phyloP scores from a whole-genome alignment of 37 sponge, comb jelly and placozoan species.

The Spongilla lacustris region DNA sequence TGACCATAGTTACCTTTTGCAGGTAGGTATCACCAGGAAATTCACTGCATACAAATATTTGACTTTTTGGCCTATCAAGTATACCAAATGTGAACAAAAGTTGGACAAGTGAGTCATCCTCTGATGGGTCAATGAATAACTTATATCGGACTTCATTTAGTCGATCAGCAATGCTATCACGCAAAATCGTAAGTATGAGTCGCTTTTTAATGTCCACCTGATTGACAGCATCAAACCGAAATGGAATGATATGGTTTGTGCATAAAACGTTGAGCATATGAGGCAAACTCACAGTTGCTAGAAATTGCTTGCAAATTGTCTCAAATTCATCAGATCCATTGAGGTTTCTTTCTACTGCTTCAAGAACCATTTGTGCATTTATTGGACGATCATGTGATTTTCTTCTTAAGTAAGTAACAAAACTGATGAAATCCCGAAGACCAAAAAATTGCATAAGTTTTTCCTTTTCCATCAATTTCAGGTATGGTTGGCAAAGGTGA shows the following conservation, averaged over 20 bases:
- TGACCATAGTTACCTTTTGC: slow-evolving; percentile 45
- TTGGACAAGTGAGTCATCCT: slow-evolving; percentile 50
- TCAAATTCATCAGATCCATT: slow-evolving; percentile 37
- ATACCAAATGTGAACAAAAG: slow-evolving; percentile 49
- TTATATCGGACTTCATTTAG: slow-evolving; percentile 46
- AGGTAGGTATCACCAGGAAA: slow-evolving; percentile 38
- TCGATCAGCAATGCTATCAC: slow-evolving; percentile 42
- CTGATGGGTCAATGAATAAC: slow-evolving; percentile 57
- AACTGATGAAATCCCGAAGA: slow-evolving; percentile 70
- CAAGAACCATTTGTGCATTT: slow-evolving; percentile 16
- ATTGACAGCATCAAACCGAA: too few species aligned
- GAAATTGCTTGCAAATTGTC: background rate
- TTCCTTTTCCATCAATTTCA: background rate
- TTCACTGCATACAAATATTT: slow-evolving; percentile 34
- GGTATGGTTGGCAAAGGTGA: background rate
- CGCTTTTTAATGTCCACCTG: background rate
- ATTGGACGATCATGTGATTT: background rate
- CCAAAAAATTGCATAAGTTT: slow-evolving; percentile 51
- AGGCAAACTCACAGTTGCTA: background rate
- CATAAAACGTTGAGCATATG: background rate
- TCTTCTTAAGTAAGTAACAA: slow-evolving; percentile 47
- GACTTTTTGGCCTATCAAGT: slow-evolving; percentile 6
- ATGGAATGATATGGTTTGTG: too few species aligned
- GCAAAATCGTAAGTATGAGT: slow-evolving; percentile 42
- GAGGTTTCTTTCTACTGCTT: slow-evolving; percentile 69